phyloP scores from a whole-genome alignment of 2,113 vertebrate species.

The Tiliqua scincoides region DNA sequence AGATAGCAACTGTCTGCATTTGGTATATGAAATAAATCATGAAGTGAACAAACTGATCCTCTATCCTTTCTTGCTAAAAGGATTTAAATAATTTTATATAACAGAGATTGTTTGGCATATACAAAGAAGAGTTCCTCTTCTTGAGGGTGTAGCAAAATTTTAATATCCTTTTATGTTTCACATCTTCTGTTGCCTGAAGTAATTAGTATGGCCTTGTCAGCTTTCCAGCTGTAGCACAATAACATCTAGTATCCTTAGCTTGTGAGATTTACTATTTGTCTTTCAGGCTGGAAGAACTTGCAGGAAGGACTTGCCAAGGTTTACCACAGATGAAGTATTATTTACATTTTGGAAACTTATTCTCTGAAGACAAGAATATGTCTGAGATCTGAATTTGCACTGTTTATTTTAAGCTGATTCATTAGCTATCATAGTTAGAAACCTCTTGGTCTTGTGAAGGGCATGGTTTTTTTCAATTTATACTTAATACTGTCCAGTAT shows the following conservation, averaged over 20 bases:
- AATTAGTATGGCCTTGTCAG: slow-evolving; percentile 42
- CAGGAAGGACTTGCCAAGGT: neutral
- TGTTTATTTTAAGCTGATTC: neutral
- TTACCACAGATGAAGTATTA: slow-evolving; percentile 29
- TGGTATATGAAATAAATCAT: neutral
- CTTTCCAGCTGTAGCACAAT: slow-evolving; percentile 23
- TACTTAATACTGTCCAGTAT: neutral
- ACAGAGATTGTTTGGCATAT: slow-evolving; percentile 26
- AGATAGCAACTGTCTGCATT: neutral
- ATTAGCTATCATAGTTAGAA: neutral
- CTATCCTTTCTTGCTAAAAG: slow-evolving; percentile 7
- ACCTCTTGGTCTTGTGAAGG: neutral
- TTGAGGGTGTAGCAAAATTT: slow-evolving; percentile 22
- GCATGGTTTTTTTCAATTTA: neutral
- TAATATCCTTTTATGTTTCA: slow-evolving; percentile 20
- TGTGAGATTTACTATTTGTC: slow-evolving; percentile 7
- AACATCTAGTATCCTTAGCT: slow-evolving; percentile 1
- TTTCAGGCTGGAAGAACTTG: slow-evolving; percentile 21
- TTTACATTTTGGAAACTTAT: slow-evolving; percentile 25
- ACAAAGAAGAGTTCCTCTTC: slow-evolving; percentile 23
- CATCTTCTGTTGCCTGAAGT: slow-evolving; percentile 18
- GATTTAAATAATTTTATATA: slow-evolving; percentile 9
- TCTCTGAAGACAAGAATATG: neutral
- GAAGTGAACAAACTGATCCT: neutral
- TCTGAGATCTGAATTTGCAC: neutral